Evolutionary conservation across 2,797 vertebrate species (phyloP).

Genomic region (Anabacerthia variegaticeps): DNA sequence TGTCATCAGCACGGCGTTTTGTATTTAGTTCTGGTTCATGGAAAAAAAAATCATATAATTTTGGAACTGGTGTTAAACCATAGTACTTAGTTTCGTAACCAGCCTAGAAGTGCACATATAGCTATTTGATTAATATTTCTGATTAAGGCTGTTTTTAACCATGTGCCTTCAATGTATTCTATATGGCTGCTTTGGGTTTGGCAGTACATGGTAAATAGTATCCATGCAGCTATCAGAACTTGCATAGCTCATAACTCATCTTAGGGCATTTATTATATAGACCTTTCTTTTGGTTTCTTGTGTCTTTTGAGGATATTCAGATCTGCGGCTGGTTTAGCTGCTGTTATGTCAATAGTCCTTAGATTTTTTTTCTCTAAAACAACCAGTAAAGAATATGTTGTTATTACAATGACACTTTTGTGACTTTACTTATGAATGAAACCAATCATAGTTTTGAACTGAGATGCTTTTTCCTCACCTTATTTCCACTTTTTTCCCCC

Average conservation of each 20-base stretch:
- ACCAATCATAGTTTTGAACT: background rate
- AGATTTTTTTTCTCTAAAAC: background rate
- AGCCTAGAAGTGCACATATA: background rate
- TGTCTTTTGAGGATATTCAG: background rate
- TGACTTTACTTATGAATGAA: background rate
- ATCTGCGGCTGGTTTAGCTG: background rate
- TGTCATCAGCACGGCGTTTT: background rate
- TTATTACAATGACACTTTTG: background rate
- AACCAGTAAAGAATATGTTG: background rate
- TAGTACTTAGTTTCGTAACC: background rate
- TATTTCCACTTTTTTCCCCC: background rate
- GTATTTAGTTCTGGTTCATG: background rate
- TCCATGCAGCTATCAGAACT: background rate
- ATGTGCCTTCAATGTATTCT: background rate
- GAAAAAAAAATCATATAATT: background rate
- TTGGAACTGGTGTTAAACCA: background rate
- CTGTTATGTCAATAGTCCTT: background rate
- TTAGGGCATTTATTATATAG: background rate
- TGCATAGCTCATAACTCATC: background rate
- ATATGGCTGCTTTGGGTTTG: rapidly evolving
- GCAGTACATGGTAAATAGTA: background rate
- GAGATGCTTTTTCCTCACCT: background rate
- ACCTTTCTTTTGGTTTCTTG: background rate
- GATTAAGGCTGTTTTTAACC: background rate
- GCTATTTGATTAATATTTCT: background rate